Conservation (phyloP, 2,888 invertebrate genomes). For the Aproaerema taeniolella region DNA sequence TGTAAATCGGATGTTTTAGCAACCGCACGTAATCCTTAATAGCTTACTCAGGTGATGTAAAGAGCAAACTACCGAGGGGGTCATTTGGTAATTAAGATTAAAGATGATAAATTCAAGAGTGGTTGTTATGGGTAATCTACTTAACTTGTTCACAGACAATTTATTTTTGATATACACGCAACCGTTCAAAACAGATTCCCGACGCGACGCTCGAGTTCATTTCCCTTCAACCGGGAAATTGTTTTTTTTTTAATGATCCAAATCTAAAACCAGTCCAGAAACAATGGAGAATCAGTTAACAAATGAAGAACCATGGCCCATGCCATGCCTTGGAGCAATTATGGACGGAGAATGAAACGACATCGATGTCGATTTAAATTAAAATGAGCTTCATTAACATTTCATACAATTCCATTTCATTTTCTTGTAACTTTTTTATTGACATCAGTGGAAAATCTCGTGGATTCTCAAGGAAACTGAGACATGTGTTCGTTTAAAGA, state of each 20-base stretch:
- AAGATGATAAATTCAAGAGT: no score
- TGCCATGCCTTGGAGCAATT: constrained; percentile 3
- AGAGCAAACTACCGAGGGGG: no score
- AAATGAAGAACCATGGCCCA: background rate
- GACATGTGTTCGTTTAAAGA: no score
- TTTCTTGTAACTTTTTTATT: no score
- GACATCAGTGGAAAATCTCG: no score
- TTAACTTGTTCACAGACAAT: no score
- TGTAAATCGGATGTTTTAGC: constrained; percentile 6
- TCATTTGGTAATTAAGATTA: no score
- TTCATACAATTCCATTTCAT: no score
- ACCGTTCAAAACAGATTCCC: background rate
- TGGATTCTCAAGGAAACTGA: no score
- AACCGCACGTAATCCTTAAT: background rate
- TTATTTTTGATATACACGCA: no score
- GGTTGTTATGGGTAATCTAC: no score
- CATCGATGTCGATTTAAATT: background rate
- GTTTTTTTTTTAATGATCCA: background rate
- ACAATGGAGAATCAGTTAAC: constrained; percentile 1
- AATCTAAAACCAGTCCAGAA: background rate
- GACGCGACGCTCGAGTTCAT: background rate
- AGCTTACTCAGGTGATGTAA: background rate
- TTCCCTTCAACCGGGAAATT: background rate
- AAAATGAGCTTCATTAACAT: constrained; percentile 7
- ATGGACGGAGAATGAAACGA: constrained; percentile 1